Percentiles rank a stretch among this genome's conserved stretches.
Evolutionary conservation across 2,113 vertebrate species (phyloP).

Genomic region (Sander lucioperca): DNA sequence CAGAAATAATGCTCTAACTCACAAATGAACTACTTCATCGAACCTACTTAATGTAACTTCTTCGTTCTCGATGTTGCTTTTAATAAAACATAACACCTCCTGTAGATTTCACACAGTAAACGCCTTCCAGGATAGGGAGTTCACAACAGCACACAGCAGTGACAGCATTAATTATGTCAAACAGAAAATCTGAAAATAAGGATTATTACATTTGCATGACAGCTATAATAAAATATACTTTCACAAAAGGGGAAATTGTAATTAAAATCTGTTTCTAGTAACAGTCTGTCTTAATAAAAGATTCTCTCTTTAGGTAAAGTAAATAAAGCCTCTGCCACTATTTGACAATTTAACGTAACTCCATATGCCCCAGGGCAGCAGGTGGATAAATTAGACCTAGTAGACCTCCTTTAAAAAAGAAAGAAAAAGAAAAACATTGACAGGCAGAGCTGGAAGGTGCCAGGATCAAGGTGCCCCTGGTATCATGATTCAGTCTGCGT

Average conservation of each 20-base stretch:
- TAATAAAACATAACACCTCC: neutral
- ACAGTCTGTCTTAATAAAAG: neutral
- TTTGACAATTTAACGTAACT: neutral
- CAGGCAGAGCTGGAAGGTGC: slow-evolving; percentile 40
- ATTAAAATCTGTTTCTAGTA: neutral
- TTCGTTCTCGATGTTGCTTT: neutral
- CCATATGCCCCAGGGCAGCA: neutral
- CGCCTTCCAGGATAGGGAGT: neutral
- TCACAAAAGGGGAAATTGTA: neutral
- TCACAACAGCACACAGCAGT: neutral
- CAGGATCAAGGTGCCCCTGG: slow-evolving; percentile 61
- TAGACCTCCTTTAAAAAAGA: neutral
- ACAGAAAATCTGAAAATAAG: neutral
- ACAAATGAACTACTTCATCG: neutral
- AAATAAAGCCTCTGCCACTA: neutral
- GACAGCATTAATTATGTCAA: neutral
- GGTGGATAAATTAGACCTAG: neutral
- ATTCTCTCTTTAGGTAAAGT: neutral
- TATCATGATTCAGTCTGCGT: slow-evolving; percentile 72
- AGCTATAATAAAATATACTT: neutral
- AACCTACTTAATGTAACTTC: neutral
- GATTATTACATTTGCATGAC: neutral
- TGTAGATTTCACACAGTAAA: neutral
- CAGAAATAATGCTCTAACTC: neutral
- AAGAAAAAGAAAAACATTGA: neutral